Conservation (phyloP, 2,113 vertebrate genomes). For the Notechis scutatus region DNA sequence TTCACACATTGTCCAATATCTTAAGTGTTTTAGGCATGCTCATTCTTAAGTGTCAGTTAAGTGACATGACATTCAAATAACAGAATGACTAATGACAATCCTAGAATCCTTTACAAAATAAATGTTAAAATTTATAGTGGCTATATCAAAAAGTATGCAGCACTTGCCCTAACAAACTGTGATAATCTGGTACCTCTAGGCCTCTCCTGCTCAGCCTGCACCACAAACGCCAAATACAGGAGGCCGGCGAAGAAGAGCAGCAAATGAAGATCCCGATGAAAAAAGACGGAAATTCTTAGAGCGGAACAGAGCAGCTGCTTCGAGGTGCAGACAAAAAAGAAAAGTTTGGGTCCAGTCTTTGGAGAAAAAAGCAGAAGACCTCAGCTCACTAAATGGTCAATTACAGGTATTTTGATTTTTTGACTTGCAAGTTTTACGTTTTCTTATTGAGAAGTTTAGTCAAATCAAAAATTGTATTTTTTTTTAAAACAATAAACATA, state of each 20-base stretch:
- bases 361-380: constrained; percentile 94
- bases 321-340: constrained; percentile 94
- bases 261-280: constrained; percentile 94
- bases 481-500: not conserved
- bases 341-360: constrained; percentile 98
- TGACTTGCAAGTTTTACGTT: constrained; percentile 29
- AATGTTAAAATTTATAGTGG: not conserved
- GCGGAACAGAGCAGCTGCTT: constrained; percentile 92
- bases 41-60: not conserved
- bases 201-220: constrained; percentile 84
- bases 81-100: not conserved
- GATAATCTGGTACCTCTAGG: constrained; percentile 64
- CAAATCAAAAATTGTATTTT: not conserved
- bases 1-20: not conserved
- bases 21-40: not conserved
- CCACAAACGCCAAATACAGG: constrained; percentile 89
- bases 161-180: not conserved
- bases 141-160: not conserved
- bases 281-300: constrained; percentile 97
- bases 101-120: not conserved
- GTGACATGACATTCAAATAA: not conserved
- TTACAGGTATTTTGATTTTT: constrained; percentile 79
- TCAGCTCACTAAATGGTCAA: constrained; percentile 88
- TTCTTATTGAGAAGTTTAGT: constrained; percentile 16
- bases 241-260: constrained; percentile 90